Base-by-base conservation (phyloP, 2,797 vertebrate genomes). In the Eospalax fontanierii region DNA sequence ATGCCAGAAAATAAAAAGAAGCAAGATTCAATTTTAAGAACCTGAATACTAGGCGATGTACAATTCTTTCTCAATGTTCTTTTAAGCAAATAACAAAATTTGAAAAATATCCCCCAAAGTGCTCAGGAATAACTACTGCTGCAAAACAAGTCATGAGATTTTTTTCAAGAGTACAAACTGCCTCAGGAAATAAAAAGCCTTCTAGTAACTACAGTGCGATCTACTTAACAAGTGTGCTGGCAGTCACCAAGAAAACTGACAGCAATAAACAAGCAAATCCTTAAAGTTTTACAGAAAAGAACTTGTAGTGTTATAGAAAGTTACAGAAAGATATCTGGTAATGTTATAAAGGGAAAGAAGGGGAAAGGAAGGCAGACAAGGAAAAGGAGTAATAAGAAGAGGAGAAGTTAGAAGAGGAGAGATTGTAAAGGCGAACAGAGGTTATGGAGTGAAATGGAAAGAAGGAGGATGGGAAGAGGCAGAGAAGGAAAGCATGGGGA, bases 371-470 rank as follows among this genome's bases (percentile, higher is more conserved):
- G n/a, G 63, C 26, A 14, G 15, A 54, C 1, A 30, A 1, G 18
- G 4, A 70, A 16, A 38, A 6, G 11, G 2, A n/a, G 35, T 30
- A 26, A 16, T 33, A 24, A 2, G 12, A 21, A 1, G 30, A 14
- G 4, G 57, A 57, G 19, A 14, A 61, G 3, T 2, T 11, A 10
- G 10, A 46, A 16, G 1, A 57, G 1, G 18, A 43, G 6, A 40
- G 28, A 16, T 54, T 54, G 2, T 5, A 61, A 59, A 16, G 22
- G 2, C 12, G 3, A 63, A 0, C n/a, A 11, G 1, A 0, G 24
- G 28, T 21, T n/a, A 78, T 28, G 21, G 46, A 59, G 50, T 38
- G 10, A 3, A 28, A 26, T 19, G 38, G 3, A 24, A 46, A 16
- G 66, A 9, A 7, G 16, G 59, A 76, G 22, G 35, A 46, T 83